Evolutionary conservation across 2,113 vertebrate species (phyloP).

Genomic region (Strix aluco): DNA sequence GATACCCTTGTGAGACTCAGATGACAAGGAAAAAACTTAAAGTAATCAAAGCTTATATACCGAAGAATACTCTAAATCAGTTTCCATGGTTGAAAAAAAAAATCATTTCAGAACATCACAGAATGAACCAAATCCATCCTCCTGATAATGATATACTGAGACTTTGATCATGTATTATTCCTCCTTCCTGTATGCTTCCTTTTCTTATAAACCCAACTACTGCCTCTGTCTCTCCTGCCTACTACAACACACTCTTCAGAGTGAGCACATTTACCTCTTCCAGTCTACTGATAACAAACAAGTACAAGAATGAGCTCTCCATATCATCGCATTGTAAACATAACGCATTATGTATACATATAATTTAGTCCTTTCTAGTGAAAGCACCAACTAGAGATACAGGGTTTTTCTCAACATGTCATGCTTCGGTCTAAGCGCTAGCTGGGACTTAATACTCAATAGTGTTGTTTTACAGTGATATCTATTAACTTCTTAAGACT

Average conservation of each 20-base stretch:
- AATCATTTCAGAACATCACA: neutral
- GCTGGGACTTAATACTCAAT: neutral
- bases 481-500: neutral
- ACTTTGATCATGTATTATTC: neutral
- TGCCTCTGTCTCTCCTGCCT: neutral
- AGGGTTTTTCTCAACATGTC: neutral
- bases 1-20: neutral
- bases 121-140: neutral
- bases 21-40: neutral
- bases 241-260: neutral
- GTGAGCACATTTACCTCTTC: neutral
- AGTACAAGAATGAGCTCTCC: neutral
- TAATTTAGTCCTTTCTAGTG: neutral
- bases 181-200: neutral
- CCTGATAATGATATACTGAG: neutral
- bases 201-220: neutral
- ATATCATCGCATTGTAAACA: fast-evolving
- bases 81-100: neutral
- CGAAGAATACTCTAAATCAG: neutral
- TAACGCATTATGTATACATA: neutral
- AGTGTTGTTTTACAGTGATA: neutral
- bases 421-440: neutral
- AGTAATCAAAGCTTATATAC: neutral
- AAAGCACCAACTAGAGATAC: neutral
- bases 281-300: neutral